These are phyloP conservation scores for Phania funesta DNA, from an alignment of 2,888 invertebrate genomes.

Conservation along the genomic window DNA sequence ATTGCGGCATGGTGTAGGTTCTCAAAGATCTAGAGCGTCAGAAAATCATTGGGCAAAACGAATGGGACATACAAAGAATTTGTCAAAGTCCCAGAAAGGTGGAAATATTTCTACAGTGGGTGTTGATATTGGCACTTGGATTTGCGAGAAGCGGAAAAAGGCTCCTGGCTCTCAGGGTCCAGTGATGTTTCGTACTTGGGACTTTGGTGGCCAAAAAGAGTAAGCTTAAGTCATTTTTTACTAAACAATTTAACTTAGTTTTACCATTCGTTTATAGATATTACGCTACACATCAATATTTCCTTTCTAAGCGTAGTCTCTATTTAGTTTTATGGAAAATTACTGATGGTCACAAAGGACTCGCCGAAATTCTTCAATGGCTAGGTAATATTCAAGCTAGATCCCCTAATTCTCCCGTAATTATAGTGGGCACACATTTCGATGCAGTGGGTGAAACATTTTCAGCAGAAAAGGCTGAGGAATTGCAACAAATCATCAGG, in stretches of 20 bases:
- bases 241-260: conserved; percentile 26
- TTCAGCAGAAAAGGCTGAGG: conserved; percentile 82
- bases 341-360: conserved; percentile 93
- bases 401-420: conserved; percentile 97
- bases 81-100: conserved; percentile 87
- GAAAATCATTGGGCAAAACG: conserved; percentile 95
- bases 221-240: conserved; percentile 72
- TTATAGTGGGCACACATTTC: conserved; percentile 98
- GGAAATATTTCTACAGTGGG: conserved; percentile 97
- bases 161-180: conserved; percentile 89
- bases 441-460: conserved; percentile 86
- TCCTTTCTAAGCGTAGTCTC: conserved; percentile 95
- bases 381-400: conserved; percentile 96
- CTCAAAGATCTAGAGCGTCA: conserved; percentile 82
- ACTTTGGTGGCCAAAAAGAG: conserved; percentile 99
- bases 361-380: conserved; percentile 96
- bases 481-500: conserved; percentile 92
- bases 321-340: conserved; percentile 98
- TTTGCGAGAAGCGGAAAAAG: conserved; percentile 91
- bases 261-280: conserved; percentile 82
- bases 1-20: conserved; percentile 93
- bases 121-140: conserved; percentile 98
- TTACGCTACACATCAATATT: conserved; percentile 99
- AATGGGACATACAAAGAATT: conserved; percentile 94
- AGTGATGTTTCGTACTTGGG: conserved; percentile 97